Base-by-base conservation (phyloP, 2,113 vertebrate genomes). In the Thunnus thynnus region DNA sequence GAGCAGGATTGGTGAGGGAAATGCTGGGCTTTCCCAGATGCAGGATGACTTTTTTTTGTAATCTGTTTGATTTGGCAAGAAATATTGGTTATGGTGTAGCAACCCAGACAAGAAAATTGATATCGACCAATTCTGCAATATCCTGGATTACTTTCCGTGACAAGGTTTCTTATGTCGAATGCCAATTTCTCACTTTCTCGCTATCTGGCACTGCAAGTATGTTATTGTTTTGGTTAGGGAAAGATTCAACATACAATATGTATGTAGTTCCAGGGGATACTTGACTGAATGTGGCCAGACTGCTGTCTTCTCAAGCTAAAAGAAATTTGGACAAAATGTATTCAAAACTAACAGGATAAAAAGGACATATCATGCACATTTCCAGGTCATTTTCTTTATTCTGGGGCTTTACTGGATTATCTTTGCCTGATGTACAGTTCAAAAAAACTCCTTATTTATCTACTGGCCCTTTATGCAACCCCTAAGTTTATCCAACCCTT, bases 1-100 rank as follows among this genome's bases (percentile, higher is more conserved):
- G n/a, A 78, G 48, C 46, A 51, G 22, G 16, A 68, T 48, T 80
- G 72, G 50, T 47, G 13, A 18, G 48, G 52, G 32, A 60, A 62
- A 64, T 41, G 56, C 67, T 62, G 41, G 62, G 54, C 47, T 36
- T 54, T 36, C 58, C 18, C 18, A 51, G 18, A 41, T 36, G 11
- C 25, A 17, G 47, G 44, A 36, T 70, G 44, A 56, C 25, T 36
- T 57, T 48, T 66, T 22, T 62, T 12, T 41, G 22, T 46, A 46
- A 16, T 50, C 9, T 48, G 41, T 62, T 68, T 41, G 12, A 20
- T 65, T 78, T 41, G 16, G 9, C 1, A 3, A 20, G 20, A 70
- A 11, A 61, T 57, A 56, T 65, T 36, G 5, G 12, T 68, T 72
- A 16, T 47, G 9, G 48, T 62, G 60, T 44, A 12, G 20, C 46